phyloP scores from a whole-genome alignment of 2,888 invertebrate species.

The Reticulitermes lucifugus region DNA sequence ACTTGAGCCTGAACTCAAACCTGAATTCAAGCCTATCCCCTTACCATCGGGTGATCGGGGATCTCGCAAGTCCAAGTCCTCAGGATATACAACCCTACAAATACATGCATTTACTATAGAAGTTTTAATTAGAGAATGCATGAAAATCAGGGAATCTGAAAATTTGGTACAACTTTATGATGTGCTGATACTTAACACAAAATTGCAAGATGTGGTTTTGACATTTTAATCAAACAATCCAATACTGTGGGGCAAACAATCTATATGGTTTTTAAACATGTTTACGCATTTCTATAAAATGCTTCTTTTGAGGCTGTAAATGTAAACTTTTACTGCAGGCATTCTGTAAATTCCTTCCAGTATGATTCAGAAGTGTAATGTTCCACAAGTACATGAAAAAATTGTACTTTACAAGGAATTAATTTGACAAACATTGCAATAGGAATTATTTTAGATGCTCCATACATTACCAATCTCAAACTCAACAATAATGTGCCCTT shows the following conservation, averaged over 20 bases:
- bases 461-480: not conserved
- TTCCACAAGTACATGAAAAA: not conserved
- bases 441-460: not conserved
- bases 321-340: too few species aligned
- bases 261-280: not conserved
- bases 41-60: constrained; percentile 48
- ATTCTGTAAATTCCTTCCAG: too few species aligned
- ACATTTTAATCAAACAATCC: not conserved
- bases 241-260: not conserved
- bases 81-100: constrained; percentile 65
- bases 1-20: constrained; percentile 23
- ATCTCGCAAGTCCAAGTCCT: constrained; percentile 57
- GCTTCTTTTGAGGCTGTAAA: too few species aligned
- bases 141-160: not conserved
- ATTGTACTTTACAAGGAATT: not conserved
- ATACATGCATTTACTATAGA: not conserved
- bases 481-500: not conserved
- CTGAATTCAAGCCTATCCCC: not conserved
- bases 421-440: not conserved
- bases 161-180: not conserved
- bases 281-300: too few species aligned
- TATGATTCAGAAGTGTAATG: too few species aligned
- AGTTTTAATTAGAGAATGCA: too few species aligned
- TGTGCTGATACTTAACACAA: too few species aligned
- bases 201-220: not conserved